A percentile compares a stretch with the other conserved stretches of the same genome.
These are phyloP conservation scores for Macrobrachium rosenbergii DNA, from an alignment of 1,140 invertebrate species.

Conservation along the genomic window DNA sequence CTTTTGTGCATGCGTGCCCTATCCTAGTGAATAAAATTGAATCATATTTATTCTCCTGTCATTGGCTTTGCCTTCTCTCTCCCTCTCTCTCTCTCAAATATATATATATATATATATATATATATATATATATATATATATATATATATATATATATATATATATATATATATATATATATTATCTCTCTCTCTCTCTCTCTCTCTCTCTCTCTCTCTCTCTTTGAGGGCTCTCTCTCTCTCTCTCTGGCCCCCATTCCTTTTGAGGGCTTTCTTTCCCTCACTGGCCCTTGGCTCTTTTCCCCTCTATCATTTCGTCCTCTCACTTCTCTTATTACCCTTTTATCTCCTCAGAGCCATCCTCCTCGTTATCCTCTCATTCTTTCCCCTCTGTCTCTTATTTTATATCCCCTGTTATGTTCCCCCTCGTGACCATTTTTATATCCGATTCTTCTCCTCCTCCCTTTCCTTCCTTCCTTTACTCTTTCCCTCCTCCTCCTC, in stretches of 20 bases:
- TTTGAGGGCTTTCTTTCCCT: background rate
- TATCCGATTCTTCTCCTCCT: slow-evolving; percentile 18
- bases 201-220: slow-evolving; percentile 1
- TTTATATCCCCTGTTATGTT: slow-evolving; percentile 2
- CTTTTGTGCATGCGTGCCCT: too few relatives aligned
- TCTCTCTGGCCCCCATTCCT: background rate
- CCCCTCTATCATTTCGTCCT: background rate
- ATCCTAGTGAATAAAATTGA: background rate
- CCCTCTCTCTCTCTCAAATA: background rate
- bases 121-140: background rate
- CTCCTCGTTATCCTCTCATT: background rate
- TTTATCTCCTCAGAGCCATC: background rate
- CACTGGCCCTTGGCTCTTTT: background rate
- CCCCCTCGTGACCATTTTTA: slow-evolving; percentile 8
- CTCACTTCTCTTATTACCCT: background rate
- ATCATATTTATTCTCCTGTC: background rate
- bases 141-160: background rate
- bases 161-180: slow-evolving; percentile 28
- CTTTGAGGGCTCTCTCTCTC: slow-evolving; percentile 2
- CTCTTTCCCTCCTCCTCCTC: slow-evolving; percentile 6
- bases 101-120: background rate
- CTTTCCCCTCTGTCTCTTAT: slow-evolving; percentile 7
- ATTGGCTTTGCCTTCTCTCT: background rate
- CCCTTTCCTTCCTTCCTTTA: background rate
- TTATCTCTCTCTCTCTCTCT: background rate